phyloP scores from a whole-genome alignment of 1,140 invertebrate genomes.

The Cotesia glomerata region DNA sequence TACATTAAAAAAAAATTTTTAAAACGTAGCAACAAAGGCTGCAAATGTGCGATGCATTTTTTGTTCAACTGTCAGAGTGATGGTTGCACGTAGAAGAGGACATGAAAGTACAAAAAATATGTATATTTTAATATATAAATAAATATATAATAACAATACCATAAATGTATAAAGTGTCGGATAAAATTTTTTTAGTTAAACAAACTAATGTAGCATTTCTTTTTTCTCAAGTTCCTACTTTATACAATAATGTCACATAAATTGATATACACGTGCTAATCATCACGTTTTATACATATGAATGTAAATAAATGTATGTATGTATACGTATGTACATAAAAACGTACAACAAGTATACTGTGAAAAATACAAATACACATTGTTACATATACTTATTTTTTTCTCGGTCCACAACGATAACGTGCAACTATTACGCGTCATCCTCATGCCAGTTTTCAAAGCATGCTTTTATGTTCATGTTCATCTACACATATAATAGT shows the following conservation, averaged over 20 bases:
- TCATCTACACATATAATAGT: too few species aligned
- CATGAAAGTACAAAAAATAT: slow-evolving; percentile 1
- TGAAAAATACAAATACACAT: neutral
- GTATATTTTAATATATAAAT: slow-evolving; percentile 33
- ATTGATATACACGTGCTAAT: slow-evolving; percentile 20
- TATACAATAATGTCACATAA: slow-evolving; percentile 14
- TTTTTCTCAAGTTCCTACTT: slow-evolving; percentile 1
- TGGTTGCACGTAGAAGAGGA: slow-evolving; percentile 26
- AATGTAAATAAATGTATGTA: too few species aligned
- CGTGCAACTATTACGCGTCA: neutral
- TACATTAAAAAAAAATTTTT: neutral
- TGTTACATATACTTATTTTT: slow-evolving; percentile 2
- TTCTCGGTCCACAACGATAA: neutral
- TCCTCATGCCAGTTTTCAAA: slow-evolving; percentile 5
- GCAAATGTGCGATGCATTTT: neutral
- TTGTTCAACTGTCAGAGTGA: slow-evolving; percentile 26
- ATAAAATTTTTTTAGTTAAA: slow-evolving; percentile 24
- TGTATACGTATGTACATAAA: too few species aligned
- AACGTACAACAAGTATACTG: slow-evolving; percentile 21
- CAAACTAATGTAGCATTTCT: slow-evolving; percentile 7
- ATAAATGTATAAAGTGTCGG: slow-evolving; percentile 10
- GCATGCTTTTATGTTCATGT: slow-evolving; percentile 1
- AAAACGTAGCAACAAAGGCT: neutral
- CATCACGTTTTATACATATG: too few species aligned
- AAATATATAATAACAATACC: slow-evolving; percentile 24